Conservation (phyloP, 2,797 vertebrate species). For the Rhodeus uyekii region DNA sequence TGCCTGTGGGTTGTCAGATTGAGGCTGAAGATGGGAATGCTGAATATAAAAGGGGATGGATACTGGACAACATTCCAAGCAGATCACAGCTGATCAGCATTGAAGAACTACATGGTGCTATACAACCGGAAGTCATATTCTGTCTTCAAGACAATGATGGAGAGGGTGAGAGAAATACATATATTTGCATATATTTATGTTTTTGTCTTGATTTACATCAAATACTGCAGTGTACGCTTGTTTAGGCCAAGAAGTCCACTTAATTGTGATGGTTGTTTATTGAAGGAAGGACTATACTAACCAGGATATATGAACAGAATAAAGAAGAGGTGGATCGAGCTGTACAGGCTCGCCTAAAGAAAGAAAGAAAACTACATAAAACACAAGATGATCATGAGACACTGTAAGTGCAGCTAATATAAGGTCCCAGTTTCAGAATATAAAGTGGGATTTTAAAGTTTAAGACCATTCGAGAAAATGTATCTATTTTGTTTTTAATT, state of each 20-base stretch:
- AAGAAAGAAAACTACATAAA: conserved; percentile 62
- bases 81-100: conserved; percentile 77
- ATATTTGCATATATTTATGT: not conserved
- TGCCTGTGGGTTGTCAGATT: conserved; percentile 62
- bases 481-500: not conserved
- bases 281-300: conserved; percentile 74
- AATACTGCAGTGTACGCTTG: not conserved
- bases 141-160: conserved; percentile 77
- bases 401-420: conserved; percentile 71
- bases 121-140: conserved; percentile 84
- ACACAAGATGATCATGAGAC: conserved; percentile 61
- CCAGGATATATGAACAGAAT: conserved; percentile 80
- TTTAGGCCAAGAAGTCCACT: not conserved
- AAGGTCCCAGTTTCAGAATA: not conserved
- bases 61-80: conserved; percentile 89
- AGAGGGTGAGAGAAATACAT: conserved; percentile 73
- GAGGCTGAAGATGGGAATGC: conserved; percentile 69
- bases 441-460: not conserved
- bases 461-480: not conserved
- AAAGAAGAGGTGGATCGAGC: conserved; percentile 75
- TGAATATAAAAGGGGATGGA: conserved; percentile 82
- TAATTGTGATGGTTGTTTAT: conserved; percentile 9
- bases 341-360: conserved; percentile 69
- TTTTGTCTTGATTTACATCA: not conserved
- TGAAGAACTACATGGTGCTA: conserved; percentile 63